Conservation (phyloP, 1,140 invertebrate genomes). For the Arctopsyche grandis region DNA sequence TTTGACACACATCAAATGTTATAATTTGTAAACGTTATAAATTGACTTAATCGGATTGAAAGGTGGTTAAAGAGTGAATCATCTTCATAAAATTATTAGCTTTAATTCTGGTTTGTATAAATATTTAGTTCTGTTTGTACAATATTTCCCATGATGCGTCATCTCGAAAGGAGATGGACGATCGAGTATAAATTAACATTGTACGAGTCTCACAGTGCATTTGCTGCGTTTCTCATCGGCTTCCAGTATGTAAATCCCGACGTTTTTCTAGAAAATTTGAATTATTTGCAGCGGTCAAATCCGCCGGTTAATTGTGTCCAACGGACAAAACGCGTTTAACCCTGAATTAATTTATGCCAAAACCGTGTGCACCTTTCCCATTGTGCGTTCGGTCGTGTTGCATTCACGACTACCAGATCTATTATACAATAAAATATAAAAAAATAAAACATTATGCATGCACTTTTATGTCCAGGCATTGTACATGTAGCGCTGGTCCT, state of each 20-base stretch:
- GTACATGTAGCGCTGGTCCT: background rate
- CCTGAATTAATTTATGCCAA: slow-evolving; percentile 24
- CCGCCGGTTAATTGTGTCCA: slow-evolving; percentile 19
- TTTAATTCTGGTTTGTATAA: too few species aligned
- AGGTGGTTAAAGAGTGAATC: too few species aligned
- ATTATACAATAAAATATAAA: background rate
- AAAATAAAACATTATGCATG: background rate
- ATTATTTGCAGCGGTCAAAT: slow-evolving; percentile 25
- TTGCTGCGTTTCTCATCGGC: background rate
- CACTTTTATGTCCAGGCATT: background rate
- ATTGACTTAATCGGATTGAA: too few species aligned
- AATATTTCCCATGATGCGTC: too few species aligned
- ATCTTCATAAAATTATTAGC: too few species aligned
- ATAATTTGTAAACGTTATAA: too few species aligned
- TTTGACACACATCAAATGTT: too few species aligned
- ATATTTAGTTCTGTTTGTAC: too few species aligned
- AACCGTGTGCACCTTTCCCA: background rate
- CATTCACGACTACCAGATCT: too few species aligned
- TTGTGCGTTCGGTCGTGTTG: background rate
- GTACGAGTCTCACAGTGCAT: too few species aligned
- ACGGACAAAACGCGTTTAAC: slow-evolving; percentile 37
- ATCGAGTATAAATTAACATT: too few species aligned
- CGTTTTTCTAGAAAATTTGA: background rate
- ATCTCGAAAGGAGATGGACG: too few species aligned
- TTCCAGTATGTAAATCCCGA: background rate